phyloP scores from a whole-genome alignment of 2,113 vertebrate genomes.

The Melanerpes aurifrons region DNA sequence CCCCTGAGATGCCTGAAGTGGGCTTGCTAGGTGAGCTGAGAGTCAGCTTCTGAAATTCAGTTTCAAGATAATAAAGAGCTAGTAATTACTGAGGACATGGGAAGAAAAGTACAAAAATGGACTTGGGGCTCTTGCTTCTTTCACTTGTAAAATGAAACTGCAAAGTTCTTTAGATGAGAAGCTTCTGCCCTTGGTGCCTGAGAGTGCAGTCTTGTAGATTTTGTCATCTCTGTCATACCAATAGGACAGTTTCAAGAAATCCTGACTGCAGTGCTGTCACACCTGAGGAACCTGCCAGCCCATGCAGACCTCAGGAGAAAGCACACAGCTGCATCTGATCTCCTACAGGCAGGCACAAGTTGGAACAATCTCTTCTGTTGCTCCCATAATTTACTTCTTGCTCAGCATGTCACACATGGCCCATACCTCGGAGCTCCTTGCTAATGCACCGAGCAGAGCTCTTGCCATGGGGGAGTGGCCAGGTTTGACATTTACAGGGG shows the following conservation, averaged over 20 bases:
- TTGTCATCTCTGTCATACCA: not conserved
- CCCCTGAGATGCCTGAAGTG: not conserved
- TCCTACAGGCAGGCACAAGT: not conserved
- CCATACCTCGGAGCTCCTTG: not conserved
- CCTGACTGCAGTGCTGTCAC: not conserved
- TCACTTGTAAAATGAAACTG: not conserved
- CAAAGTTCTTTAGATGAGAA: not conserved
- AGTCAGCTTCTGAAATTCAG: not conserved
- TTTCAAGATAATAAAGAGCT: not conserved
- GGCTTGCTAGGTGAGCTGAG: not conserved
- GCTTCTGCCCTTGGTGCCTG: not conserved
- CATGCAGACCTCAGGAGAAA: not conserved
- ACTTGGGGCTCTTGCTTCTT: not conserved
- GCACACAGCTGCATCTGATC: not conserved
- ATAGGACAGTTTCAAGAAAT: not conserved
- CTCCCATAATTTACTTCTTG: not conserved
- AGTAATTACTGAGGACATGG: not conserved
- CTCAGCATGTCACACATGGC: not conserved
- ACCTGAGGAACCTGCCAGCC: not conserved
- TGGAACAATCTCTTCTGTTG: not conserved
- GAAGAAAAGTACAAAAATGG: not conserved
- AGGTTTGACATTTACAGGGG: not conserved
- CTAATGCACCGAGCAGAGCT: not conserved
- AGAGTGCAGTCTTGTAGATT: not conserved
- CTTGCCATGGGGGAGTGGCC: fast-evolving